These are phyloP conservation scores for Autographa pulchrina DNA, from an alignment of 2,888 invertebrate species.

Conservation along the genomic window DNA sequence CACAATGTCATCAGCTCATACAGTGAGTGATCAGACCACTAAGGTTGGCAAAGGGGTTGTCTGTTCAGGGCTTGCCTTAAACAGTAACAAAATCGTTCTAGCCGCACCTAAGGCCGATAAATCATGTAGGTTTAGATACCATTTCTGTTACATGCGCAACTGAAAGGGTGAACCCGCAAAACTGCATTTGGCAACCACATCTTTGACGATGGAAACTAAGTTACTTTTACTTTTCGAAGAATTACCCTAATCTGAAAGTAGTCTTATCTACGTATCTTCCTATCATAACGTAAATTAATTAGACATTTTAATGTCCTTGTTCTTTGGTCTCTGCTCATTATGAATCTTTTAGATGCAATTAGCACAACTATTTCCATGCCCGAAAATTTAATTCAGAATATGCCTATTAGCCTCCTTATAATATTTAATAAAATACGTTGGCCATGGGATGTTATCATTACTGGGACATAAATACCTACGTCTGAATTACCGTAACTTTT, in stretches of 20 bases:
- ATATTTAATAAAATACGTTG: slow-evolving; percentile 11
- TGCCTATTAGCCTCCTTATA: slow-evolving; percentile 2
- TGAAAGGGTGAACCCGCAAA: no score
- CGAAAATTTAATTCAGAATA: not conserved
- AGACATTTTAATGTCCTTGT: not conserved
- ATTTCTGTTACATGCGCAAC: no score
- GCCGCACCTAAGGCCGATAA: no score
- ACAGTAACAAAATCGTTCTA: no score
- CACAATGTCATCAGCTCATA: no score
- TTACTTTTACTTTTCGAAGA: not conserved
- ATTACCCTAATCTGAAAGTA: not conserved
- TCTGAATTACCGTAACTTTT: slow-evolving; percentile 6
- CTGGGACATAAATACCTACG: slow-evolving; percentile 17
- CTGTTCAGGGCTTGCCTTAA: no score
- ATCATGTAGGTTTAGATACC: no score
- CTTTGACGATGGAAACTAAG: not conserved
- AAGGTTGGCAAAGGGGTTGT: no score
- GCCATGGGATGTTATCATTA: not conserved
- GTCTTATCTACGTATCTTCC: not conserved
- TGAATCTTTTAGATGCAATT: not conserved
- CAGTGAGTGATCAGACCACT: no score
- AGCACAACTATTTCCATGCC: not conserved
- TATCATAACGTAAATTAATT: not conserved
- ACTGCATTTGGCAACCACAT: no score
- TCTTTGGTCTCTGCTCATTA: not conserved